Evolutionary conservation across 1,140 invertebrate species (phyloP).

Genomic region (Aphelenchoides fujianensis): DNA sequence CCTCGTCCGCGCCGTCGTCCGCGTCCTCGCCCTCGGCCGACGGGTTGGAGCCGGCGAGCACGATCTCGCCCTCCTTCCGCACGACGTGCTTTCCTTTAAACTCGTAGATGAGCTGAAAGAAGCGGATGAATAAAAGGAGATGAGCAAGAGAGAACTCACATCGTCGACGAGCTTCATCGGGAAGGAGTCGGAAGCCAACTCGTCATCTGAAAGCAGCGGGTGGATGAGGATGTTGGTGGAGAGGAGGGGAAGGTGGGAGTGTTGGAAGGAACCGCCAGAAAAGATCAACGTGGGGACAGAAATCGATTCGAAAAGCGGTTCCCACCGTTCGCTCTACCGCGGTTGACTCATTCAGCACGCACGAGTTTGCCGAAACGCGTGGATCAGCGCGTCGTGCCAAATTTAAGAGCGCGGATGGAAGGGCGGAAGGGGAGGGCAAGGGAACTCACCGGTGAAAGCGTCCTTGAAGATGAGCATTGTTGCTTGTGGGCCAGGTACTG

Average conservation of each 20-base stretch:
- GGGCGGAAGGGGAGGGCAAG: constrained; percentile 23
- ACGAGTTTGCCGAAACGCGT: constrained; percentile 16
- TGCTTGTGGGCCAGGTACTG: constrained; percentile 16
- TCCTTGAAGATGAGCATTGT: constrained; percentile 94
- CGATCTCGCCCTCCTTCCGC: constrained; percentile 75
- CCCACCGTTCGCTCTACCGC: constrained; percentile 28
- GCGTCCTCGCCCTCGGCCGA: constrained; percentile 78
- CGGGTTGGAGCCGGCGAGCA: constrained; percentile 81
- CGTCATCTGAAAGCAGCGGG: constrained; percentile 70
- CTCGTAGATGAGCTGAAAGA: constrained; percentile 74
- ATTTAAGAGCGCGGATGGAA: constrained; percentile 49
- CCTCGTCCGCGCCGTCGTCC: constrained; percentile 77
- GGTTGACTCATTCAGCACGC: constrained; percentile 44
- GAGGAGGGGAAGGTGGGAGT: neutral
- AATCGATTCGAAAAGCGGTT: neutral
- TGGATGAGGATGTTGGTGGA: neutral
- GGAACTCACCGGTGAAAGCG: constrained; percentile 77
- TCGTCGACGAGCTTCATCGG: constrained; percentile 88
- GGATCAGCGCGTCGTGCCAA: constrained; percentile 18
- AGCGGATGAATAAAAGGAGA: neutral
- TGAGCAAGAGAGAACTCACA: constrained; percentile 58
- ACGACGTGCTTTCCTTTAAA: constrained; percentile 81
- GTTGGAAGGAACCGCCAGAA: neutral
- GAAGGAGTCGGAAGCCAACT: constrained; percentile 96
- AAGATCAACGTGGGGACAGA: neutral